These are phyloP conservation scores for Perognathus longimembris DNA, from an alignment of 2,113 vertebrate genomes.

Conservation along the genomic window DNA sequence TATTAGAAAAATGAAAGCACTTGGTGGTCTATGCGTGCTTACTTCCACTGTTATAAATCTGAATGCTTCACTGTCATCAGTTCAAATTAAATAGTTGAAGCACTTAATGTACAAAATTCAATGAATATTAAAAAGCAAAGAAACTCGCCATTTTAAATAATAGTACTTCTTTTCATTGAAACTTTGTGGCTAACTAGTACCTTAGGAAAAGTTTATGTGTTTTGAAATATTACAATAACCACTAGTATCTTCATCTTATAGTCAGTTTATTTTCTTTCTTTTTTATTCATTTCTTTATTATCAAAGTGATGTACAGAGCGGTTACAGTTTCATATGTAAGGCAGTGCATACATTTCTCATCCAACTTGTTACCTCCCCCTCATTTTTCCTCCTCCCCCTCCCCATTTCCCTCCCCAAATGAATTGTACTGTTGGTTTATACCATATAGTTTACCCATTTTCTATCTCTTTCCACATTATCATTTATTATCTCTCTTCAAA, in stretches of 20 bases:
- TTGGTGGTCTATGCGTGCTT: slow-evolving; percentile 61
- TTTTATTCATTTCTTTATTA: neutral
- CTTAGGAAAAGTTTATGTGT: slow-evolving; percentile 9
- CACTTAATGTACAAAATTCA: slow-evolving; percentile 63
- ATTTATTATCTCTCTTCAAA: slow-evolving; percentile 5
- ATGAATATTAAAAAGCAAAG: slow-evolving; percentile 53
- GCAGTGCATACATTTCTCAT: too few species aligned
- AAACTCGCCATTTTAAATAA: slow-evolving; percentile 44
- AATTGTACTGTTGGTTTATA: too few species aligned
- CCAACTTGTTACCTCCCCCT: too few species aligned
- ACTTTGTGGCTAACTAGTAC: neutral
- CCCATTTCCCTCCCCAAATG: too few species aligned
- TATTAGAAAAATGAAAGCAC: slow-evolving; percentile 68
- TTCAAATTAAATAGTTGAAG: slow-evolving; percentile 67
- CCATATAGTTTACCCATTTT: neutral
- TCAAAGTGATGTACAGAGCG: too few species aligned
- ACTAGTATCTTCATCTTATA: slow-evolving; percentile 8
- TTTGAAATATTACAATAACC: slow-evolving; percentile 24
- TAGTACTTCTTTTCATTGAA: slow-evolving; percentile 44
- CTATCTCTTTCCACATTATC: neutral
- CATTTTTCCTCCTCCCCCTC: too few species aligned
- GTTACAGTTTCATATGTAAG: too few species aligned
- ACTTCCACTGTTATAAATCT: slow-evolving; percentile 58
- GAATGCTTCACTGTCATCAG: slow-evolving; percentile 52
- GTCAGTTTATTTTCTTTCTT: neutral